Evolutionary conservation across 2,113 vertebrate species (phyloP), one percentile per base, ranked within the genome.

Genomic region (Sinocyclocheilus maitianheensis): DNA sequence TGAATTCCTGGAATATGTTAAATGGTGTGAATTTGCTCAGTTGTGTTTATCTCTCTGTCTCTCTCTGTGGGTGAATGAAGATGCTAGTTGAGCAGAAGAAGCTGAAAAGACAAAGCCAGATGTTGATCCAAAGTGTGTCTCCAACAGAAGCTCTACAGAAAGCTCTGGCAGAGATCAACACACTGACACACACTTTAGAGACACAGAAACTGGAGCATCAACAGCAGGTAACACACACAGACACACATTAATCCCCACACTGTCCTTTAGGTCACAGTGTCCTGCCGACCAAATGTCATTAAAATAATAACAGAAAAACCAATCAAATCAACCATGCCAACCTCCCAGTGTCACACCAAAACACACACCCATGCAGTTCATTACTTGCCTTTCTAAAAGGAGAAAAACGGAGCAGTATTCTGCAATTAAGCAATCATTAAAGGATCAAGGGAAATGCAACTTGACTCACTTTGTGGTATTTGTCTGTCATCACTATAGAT

Each of bases 1-100:
- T 63, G 30, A 0, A 22, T 22, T 60, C 13, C 34, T 60, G 20
- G 22, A 62, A 43, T 40, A n/a, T 79, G 53, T 14, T 55, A 78
- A 13, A 62, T 79, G 55, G 46, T 78, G 14, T 34, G 30, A 34
- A 34, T 34, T 34, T 40, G n/a, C n/a, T n/a, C n/a, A n/a, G n/a
- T n/a, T 81, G 24, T 43, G 53, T 18, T 30, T 67, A 14, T 67
- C 30, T 78, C 26, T 67, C 22, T 69, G 14, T 80, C 34, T 86
- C 34, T 86, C 26, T 63, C 37, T 79, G 76, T 83, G 46, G 58
- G 26, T 18, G 62, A 51, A 58, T 74, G 89, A 89, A 99, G 97
- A 97, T 99, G 97, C 92, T 97, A 87, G 96, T 98, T 22, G 96
- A 99, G 88, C 96, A 99, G 88, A 98, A 96, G 90, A 97, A 97